Evolutionary conservation across 2,797 vertebrate genomes (phyloP), one percentile per base, ranked within the genome.

Genomic region (Gambelia wislizenii): DNA sequence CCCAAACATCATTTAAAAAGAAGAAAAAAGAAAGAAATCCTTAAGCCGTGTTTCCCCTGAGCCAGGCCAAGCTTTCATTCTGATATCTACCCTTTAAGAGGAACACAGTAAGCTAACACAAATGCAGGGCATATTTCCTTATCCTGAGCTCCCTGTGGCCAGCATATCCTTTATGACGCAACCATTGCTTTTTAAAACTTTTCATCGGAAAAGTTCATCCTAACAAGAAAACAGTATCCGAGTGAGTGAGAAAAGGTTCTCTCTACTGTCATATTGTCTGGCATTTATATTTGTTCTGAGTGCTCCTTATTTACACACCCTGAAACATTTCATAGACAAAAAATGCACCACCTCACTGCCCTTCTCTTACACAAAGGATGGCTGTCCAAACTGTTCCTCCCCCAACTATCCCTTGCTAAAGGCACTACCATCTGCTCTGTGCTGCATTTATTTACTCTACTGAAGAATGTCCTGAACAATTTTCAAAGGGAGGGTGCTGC

Each of bases 11-110:
- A 85, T 92, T 72, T 36, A 20, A 8, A n/a, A 79, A 88, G 52
- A 78, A 3, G 3, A 52, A 78, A 20, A 8, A n/a, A 79, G 87
- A 78, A 78, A 3, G 3, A 52, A 78, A 52, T 18, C 4, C 36
- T 42, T 91, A 80, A 67, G 52, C 16, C 70, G 0, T 42, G 89
- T 6, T 72, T 77, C 76, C 75, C 88, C 14, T 67, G 81, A 84
- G 87, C 39, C 54, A 92, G 44, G 59, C 91, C 90, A 93, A 91
- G 39, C 67, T 42, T 79, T 89, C 89, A 44, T 13, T 56, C 88
- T 10, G 30, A 5, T 0, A 42, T 54, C 83, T 14, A 70, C 83
- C 82, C 69, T 89, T 42, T 70, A 84, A 67, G 61, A 86, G 47
- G 0, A n/a, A 79, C 59, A 61, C n/a, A 69, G 36, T 27, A 44